Conservation (phyloP, 2,797 vertebrate genomes). For the Enoplosus armatus region DNA sequence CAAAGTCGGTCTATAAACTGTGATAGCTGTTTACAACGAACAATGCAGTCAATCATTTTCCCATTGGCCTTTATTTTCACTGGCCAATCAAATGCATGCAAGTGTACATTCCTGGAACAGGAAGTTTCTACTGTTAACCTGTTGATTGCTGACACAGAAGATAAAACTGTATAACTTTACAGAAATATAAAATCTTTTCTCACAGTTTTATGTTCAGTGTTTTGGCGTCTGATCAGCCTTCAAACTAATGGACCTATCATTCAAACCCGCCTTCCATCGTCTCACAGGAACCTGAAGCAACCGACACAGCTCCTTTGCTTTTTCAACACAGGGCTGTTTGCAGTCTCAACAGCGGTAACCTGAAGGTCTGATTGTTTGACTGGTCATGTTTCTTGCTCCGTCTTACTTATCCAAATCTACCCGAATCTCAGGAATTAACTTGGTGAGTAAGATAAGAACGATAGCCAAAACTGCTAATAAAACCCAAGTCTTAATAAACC, state of each 20-base stretch:
- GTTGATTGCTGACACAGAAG: neutral
- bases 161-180: neutral
- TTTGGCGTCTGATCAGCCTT: neutral
- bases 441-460: neutral
- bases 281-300: neutral
- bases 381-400: neutral
- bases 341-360: neutral
- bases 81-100: too few relatives aligned
- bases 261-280: neutral
- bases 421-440: neutral
- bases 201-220: neutral
- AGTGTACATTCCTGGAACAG: too few relatives aligned
- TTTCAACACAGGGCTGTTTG: neutral
- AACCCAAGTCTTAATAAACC: neutral
- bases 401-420: too few relatives aligned
- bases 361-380: neutral
- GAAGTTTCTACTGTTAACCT: too few relatives aligned
- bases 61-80: too few relatives aligned
- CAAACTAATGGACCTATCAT: neutral
- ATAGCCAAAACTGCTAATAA: neutral
- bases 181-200: too few relatives aligned
- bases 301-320: neutral
- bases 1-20: neutral
- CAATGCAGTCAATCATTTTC: neutral
- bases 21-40: too few relatives aligned